Evolutionary conservation across 1,140 invertebrate species (phyloP), one percentile per base, ranked within the genome.

Genomic region (Drosophila kikkawai): DNA sequence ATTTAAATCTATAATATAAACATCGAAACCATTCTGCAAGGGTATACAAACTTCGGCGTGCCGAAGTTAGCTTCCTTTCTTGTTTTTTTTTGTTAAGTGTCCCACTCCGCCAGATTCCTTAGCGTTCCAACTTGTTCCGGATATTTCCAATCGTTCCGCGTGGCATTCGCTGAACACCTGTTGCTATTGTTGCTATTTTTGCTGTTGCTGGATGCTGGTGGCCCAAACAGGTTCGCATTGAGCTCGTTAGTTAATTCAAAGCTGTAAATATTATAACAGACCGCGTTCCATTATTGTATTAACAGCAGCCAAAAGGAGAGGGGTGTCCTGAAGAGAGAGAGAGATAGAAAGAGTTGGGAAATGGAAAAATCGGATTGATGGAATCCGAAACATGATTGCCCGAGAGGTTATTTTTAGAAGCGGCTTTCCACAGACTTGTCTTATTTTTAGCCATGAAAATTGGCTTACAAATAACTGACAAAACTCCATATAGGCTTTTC

Each of bases 201-300:
- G n/a, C 4, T 42, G 17, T 2, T 45, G 19, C 44, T 45, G 45
- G 42, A 45, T 13, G 51, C 32, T 47, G 47, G 47, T 9, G 47
- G 26, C 50, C 29, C 5, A 56, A 82, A 86, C 83, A 71, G 82
- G 82, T 87, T 82, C 60, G 48, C 42, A 45, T 32, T 36, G 56
- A 76, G 86, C 87, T 91, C 82, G 87, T 86, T 91, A 91, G 87
- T 91, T 91, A 91, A 91, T 91, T 82, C 87, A 76, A 68, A 81
- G 82, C 79, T 88, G 84, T 91, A 84, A 88, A 88, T 85, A 82
- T 91, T 91, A 91, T 84, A 91, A 74, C 86, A 82, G 71, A 73
- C 56, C 79, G 74, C 82, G 73, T 90, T 90, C 73, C 82, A 91
- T 86, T 90, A 86, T 91, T 91, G 65, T 86, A 91, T 86, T 91